These are phyloP conservation scores for Kuschelorhynchus macadamiae DNA, from an alignment of 2,888 invertebrate genomes.

Conservation along the genomic window DNA sequence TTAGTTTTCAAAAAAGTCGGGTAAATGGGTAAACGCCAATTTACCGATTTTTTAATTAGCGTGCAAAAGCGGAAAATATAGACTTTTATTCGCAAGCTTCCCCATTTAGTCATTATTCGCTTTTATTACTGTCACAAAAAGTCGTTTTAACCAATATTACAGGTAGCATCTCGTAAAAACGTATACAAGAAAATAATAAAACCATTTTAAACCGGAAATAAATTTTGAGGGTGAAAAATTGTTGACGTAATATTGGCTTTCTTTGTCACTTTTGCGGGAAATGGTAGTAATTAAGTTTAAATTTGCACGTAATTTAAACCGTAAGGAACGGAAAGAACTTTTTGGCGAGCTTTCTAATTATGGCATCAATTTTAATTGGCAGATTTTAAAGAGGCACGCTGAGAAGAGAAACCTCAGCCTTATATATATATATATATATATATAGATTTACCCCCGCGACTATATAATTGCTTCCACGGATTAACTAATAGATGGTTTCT, in stretches of 20 bases:
- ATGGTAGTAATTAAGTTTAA: slow-evolving; percentile 62
- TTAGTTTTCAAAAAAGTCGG: too few species aligned
- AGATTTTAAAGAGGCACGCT: slow-evolving; percentile 54
- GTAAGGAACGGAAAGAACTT: slow-evolving; percentile 59
- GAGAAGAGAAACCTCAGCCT: slow-evolving; percentile 48
- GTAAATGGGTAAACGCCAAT: too few species aligned
- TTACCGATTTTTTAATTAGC: too few species aligned
- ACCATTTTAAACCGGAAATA: slow-evolving; percentile 13
- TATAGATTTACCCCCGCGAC: slow-evolving; percentile 64
- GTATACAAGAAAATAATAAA: background rate
- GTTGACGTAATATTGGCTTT: slow-evolving; percentile 56
- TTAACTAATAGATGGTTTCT: slow-evolving; percentile 66
- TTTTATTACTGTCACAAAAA: too few species aligned
- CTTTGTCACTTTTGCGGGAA: slow-evolving; percentile 57
- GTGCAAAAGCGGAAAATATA: too few species aligned
- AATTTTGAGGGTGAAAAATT: slow-evolving; percentile 26
- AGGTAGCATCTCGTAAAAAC: background rate
- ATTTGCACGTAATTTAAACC: slow-evolving; percentile 64
- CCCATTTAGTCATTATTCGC: too few species aligned
- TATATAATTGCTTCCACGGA: slow-evolving; percentile 65
- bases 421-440: too few species aligned
- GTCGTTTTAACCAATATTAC: background rate
- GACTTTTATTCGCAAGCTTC: too few species aligned
- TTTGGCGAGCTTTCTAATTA: slow-evolving; percentile 68
- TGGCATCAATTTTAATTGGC: slow-evolving; percentile 68